Base-by-base conservation (phyloP, 2,797 vertebrate genomes). In the Triplophysa yarkandensis region DNA sequence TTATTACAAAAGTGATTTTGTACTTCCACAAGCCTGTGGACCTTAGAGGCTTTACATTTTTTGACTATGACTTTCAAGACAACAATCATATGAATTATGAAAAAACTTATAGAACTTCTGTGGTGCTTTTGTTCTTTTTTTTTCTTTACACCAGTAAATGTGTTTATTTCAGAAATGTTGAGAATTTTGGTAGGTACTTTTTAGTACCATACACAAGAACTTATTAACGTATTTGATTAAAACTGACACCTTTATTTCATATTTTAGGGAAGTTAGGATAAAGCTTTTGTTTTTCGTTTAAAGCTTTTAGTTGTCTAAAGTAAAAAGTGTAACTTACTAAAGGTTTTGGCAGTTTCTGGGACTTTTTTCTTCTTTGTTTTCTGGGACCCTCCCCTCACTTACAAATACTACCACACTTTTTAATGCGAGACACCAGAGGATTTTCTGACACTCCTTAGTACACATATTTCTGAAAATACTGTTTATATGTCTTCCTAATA, bases 241-340 rank as follows among this genome's bases (percentile, higher is more conserved):
- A n/a, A n/a, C n/a, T n/a, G n/a, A n/a, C 81, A 80, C 85, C 78
- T 85, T 86, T 39, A 62, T 77, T 79, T 27, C 72, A 80, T 55
- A 60, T 80, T 27, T 78, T 64, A 69, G 34, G 32, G 32, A 43
- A 76, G 48, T 23, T 30, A 23, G n/a, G 30, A 50, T 6, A 30
- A 25, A 54, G 60, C 19, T 52, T 71, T 73, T 70, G 28, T 21
- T 65, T 58, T 71, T n/a, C n/a, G n/a, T n/a, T n/a, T n/a, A n/a
- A n/a, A n/a, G n/a, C n/a, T n/a, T 77, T 78, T 50, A 67, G 76
- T 74, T 76, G 30, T 60, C 36, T 54, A 41, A 21, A 7, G 6
- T 17, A 76, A n/a, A n/a, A n/a, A n/a, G n/a, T n/a, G n/a, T n/a
- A n/a, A n/a, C n/a, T n/a, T n/a, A n/a, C n/a, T n/a, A n/a, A n/a